These are phyloP conservation scores for roundworm (Caenorhabditis elegans) DNA, from an alignment of 1,140 invertebrate species.

Conservation along the genomic window WBcel235 BX284604.4:11291001-11291500, in stretches of 20 bases:
- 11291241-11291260: too few relatives aligned
- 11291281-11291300: constrained; percentile 14
- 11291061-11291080: too few relatives aligned
- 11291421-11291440: constrained; percentile 64
- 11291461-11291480: constrained; percentile 65
- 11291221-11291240: too few relatives aligned
- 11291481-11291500: constrained; percentile 63
- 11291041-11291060: constrained; percentile 1
- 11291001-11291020: constrained; percentile 56
- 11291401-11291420: constrained; percentile 66
- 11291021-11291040: constrained; percentile 19
- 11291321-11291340: constrained; percentile 66
- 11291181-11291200: too few relatives aligned
- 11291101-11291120: too few relatives aligned
- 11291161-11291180: too few relatives aligned
- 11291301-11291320: constrained; percentile 64
- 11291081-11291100: too few relatives aligned
- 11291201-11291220: too few relatives aligned
- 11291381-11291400: constrained; percentile 65
- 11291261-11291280: neutral
- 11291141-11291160: too few relatives aligned
- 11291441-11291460: constrained; percentile 65
- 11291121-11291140: too few relatives aligned
- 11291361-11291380: constrained; percentile 65
- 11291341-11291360: constrained; percentile 65